Conservation (phyloP, 2,888 invertebrate genomes). For the Craniophora ligustri region DNA sequence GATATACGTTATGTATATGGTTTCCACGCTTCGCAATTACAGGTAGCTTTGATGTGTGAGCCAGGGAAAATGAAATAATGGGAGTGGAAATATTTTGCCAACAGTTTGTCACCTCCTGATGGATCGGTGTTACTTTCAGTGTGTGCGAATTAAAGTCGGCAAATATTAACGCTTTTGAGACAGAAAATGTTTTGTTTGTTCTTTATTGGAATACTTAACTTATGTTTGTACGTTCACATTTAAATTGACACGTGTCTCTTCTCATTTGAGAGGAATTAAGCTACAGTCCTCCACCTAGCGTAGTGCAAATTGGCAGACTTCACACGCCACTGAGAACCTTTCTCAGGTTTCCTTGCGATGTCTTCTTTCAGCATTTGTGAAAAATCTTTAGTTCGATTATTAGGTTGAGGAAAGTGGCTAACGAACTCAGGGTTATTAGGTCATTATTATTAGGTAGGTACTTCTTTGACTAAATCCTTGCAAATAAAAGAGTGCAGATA, state of each 20-base stretch:
- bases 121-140: slow-evolving; percentile 50
- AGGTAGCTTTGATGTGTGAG: slow-evolving; percentile 63
- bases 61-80: slow-evolving; percentile 63
- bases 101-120: slow-evolving; percentile 61
- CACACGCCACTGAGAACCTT: too few relatives aligned
- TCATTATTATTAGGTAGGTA: not conserved
- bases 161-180: slow-evolving; percentile 38
- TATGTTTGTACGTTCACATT: slow-evolving; percentile 2
- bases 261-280: too few relatives aligned
- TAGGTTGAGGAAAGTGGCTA: too few relatives aligned
- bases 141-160: slow-evolving; percentile 46
- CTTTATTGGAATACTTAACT: not conserved
- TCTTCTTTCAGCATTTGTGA: too few relatives aligned
- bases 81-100: slow-evolving; percentile 59
- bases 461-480: not conserved
- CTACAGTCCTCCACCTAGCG: too few relatives aligned
- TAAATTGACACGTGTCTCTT: too few relatives aligned
- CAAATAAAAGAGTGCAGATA: too few relatives aligned
- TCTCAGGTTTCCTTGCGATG: too few relatives aligned
- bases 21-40: slow-evolving; percentile 53
- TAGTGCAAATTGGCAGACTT: too few relatives aligned
- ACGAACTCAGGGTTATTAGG: too few relatives aligned
- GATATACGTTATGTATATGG: slow-evolving; percentile 33
- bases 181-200: slow-evolving; percentile 21
- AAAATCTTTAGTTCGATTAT: too few relatives aligned